These are phyloP conservation scores for Lasioglossum vierecki DNA, from an alignment of 2,888 invertebrate species.

Conservation along the genomic window DNA sequence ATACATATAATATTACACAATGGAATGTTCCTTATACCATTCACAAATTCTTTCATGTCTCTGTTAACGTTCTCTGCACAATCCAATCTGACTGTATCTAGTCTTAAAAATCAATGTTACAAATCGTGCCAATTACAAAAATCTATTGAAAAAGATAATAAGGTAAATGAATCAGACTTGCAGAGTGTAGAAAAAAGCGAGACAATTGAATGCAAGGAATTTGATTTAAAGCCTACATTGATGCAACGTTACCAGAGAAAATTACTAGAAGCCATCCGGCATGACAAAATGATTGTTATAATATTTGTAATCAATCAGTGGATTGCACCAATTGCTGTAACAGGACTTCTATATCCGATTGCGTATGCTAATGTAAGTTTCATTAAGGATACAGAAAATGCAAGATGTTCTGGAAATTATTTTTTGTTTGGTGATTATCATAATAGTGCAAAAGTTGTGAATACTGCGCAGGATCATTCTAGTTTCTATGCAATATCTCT, in stretches of 20 bases:
- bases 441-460: background rate
- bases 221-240: conserved; percentile 13
- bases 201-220: background rate
- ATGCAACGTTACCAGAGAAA: conserved; percentile 17
- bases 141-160: conserved; percentile 5
- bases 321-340: conserved; percentile 76
- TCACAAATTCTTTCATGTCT: conserved; percentile 80
- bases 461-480: conserved; percentile 28
- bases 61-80: conserved; percentile 74
- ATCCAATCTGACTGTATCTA: conserved; percentile 65
- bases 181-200: background rate
- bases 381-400: conserved; percentile 49
- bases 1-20: conserved; percentile 74
- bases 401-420: conserved; percentile 69
- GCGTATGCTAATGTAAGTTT: conserved; percentile 55
- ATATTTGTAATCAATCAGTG: conserved; percentile 75
- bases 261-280: conserved; percentile 25
- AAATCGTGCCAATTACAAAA: conserved; percentile 13
- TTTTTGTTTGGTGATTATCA: conserved; percentile 75
- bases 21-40: conserved; percentile 78
- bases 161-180: background rate
- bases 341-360: conserved; percentile 68
- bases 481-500: conserved; percentile 23
- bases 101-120: conserved; percentile 56
- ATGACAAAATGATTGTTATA: conserved; percentile 41